These are phyloP conservation scores for Periparus ater DNA, from an alignment of 2,797 vertebrate species.

Conservation along the genomic window DNA sequence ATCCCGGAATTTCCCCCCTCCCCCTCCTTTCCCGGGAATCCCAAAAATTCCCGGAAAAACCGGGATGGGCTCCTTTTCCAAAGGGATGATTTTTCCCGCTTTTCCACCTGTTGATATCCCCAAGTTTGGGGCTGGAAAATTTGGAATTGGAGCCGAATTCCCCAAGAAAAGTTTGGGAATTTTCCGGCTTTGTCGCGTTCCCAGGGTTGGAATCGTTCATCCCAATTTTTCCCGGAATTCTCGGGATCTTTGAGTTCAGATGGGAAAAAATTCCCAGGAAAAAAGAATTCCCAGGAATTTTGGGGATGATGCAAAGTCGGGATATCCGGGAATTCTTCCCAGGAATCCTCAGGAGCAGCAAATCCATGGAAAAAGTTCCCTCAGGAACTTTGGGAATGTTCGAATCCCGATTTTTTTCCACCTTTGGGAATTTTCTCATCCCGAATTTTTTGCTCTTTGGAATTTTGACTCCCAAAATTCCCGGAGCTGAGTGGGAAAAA, in stretches of 20 bases:
- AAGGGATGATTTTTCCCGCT: not conserved
- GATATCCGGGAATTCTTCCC: not conserved
- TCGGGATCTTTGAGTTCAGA: not conserved
- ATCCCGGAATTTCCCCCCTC: not conserved
- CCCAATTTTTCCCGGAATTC: not conserved
- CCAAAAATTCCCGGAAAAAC: not conserved
- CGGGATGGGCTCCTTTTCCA: not conserved
- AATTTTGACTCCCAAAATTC: not conserved
- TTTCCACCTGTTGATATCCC: not conserved
- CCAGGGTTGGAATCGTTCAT: not conserved
- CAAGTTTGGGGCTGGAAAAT: accelerated
- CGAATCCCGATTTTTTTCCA: not conserved
- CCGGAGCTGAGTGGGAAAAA: not conserved
- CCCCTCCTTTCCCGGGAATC: not conserved
- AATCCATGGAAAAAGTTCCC: not conserved
- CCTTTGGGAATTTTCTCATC: not conserved
- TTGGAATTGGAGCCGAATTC: accelerated
- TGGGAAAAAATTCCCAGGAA: not conserved
- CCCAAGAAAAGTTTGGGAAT: not conserved
- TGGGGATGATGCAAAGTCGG: not conserved
- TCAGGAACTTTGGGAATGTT: too few relatives aligned
- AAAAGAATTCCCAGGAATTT: not conserved
- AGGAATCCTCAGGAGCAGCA: not conserved
- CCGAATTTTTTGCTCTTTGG: not conserved
- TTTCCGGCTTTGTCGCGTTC: not conserved